Percentiles rank a stretch among this genome's conserved stretches.
phyloP scores from a whole-genome alignment of 2,113 vertebrate species.

The Steatornis caripensis region DNA sequence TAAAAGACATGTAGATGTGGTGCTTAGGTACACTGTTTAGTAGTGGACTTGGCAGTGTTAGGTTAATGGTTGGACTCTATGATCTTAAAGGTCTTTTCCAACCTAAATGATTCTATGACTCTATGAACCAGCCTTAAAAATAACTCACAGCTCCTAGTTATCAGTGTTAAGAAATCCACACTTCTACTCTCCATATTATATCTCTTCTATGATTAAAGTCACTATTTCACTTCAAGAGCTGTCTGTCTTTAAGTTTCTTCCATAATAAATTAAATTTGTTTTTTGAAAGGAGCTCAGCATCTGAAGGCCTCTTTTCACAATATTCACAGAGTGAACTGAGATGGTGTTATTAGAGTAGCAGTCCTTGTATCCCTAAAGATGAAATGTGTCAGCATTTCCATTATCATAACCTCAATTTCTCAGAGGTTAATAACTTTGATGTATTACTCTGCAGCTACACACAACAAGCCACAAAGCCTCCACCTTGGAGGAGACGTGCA shows the following conservation, averaged over 20 bases:
- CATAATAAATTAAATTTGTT: not conserved
- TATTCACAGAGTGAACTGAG: not conserved
- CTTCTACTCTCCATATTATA: not conserved
- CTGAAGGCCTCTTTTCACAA: not conserved
- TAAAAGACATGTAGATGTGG: no score
- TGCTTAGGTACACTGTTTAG: no score
- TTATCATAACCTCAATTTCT: not conserved
- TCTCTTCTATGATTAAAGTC: not conserved
- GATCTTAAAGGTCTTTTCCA: not conserved
- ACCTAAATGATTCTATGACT: not conserved
- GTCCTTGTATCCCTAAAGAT: not conserved
- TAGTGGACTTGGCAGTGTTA: no score
- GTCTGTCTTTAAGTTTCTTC: not conserved
- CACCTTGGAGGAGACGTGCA: not conserved
- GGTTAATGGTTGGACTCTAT: not conserved
- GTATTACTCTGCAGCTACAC: not conserved
- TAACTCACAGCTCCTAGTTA: not conserved
- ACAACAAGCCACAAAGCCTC: not conserved
- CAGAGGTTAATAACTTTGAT: slow-evolving; percentile 28
- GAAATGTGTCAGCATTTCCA: not conserved
- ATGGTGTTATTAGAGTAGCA: not conserved
- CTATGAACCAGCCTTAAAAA: not conserved
- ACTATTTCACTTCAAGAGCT: not conserved
- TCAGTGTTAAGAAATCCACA: not conserved
- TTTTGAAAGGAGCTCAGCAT: not conserved